A percentile compares a stretch with the other conserved stretches of the same genome.
phyloP scores from a whole-genome alignment of 2,888 invertebrate genomes.

The Aspidiotus destructor region DNA sequence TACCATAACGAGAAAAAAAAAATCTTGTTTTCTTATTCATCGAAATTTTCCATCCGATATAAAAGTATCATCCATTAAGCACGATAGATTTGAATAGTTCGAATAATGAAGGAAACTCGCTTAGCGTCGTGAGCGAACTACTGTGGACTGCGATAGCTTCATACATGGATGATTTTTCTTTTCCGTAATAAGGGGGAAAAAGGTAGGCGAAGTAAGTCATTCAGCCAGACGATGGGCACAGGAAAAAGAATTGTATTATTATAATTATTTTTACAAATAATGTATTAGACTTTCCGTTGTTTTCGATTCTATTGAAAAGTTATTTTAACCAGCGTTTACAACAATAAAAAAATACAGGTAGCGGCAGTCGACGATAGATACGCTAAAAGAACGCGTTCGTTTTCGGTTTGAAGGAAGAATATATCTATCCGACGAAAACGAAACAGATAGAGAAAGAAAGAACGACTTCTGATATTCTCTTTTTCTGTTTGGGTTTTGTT shows the following conservation, averaged over 20 bases:
- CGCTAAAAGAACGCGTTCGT: too few species aligned
- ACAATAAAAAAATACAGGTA: constrained; percentile 10
- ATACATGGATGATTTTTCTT: constrained; percentile 31
- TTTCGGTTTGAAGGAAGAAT: too few species aligned
- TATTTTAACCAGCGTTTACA: constrained; percentile 22
- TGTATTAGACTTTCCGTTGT: constrained; percentile 32
- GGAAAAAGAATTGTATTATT: constrained; percentile 21
- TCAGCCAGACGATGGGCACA: constrained; percentile 29
- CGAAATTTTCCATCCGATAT: constrained; percentile 19
- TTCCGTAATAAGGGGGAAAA: constrained; percentile 27
- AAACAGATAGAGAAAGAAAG: too few species aligned
- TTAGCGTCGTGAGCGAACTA: not conserved
- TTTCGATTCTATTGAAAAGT: constrained; percentile 32
- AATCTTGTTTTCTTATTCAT: not conserved
- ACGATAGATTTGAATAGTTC: constrained; percentile 24
- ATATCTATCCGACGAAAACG: too few species aligned
- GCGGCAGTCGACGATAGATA: constrained; percentile 1
- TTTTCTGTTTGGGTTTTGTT: constrained; percentile 13
- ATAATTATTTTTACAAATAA: constrained; percentile 32
- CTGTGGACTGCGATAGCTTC: constrained; percentile 10
- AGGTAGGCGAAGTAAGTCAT: constrained; percentile 30
- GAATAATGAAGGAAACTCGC: constrained; percentile 29
- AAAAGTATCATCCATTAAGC: constrained; percentile 22
- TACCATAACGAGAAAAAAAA: not conserved
- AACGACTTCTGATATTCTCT: not conserved